Evolutionary conservation across 2,113 vertebrate species (phyloP), one percentile per base, ranked within the genome.

Genomic region (Sapajus apella): DNA sequence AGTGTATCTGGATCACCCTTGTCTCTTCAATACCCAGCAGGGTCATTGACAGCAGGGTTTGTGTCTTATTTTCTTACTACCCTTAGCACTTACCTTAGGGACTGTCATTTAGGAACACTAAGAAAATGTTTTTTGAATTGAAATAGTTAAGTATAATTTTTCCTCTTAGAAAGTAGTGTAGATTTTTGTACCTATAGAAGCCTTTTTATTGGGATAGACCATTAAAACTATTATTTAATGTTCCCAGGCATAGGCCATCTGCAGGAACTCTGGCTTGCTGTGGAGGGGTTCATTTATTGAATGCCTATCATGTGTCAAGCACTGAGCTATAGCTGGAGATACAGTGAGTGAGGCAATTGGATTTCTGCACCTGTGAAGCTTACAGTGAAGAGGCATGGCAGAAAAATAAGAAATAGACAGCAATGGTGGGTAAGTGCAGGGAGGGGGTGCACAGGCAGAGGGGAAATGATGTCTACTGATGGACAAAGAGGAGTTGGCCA

Each of bases 121-220:
- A 55, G 50, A 90, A 91, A 89, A 83, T 66, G 32, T 79, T 72
- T 82, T 21, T 43, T 84, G 50, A 79, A 21, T 55, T 91, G 92
- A 93, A 83, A 58, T 76, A 56, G 23, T 55, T 87, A 64, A 76
- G 40, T 64, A 35, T 47, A 83, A 58, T 68, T 40, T 70, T 77
- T 58, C 66, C 10, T 87, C 50, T 91, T 94, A 40, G 32, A 40
- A 50, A 94, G 66, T 58, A 84, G 47, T n/a, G 32, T 90, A 30
- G 47, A 81, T 64, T 73, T 97, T 90, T 91, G 30, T 7, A 50
- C 40, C 64, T 91, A 27, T 58, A 91, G 86, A 97, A 91, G 88
- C 43, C 10, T 45, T 96, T 58, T 80, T 40, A 86, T 97, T 72
- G 50, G 80, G 52, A 50, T 32, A 92, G 25, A 35, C 75, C 80